Evolutionary conservation across 1,140 invertebrate genomes (phyloP).

Genomic region (Holotrichia oblita): DNA sequence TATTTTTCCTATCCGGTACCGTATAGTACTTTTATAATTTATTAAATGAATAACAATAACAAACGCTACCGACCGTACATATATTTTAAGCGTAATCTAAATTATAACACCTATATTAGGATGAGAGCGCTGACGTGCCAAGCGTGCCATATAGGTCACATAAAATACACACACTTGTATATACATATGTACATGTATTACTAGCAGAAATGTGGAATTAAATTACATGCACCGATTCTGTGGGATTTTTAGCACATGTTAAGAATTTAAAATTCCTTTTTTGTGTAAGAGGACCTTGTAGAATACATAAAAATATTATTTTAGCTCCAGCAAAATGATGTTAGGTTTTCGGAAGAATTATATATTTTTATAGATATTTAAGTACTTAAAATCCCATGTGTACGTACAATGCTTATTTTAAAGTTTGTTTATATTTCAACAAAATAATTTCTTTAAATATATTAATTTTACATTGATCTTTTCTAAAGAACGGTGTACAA

Average conservation of each 20-base stretch:
- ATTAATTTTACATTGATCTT: too few species aligned
- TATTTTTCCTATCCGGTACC: neutral
- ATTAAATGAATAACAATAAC: neutral
- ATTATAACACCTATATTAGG: neutral
- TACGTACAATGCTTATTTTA: too few species aligned
- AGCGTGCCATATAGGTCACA: neutral
- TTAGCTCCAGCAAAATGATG: neutral
- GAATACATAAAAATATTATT: neutral
- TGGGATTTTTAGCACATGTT: slow-evolving; percentile 12
- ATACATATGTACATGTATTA: neutral
- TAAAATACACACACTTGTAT: too few species aligned
- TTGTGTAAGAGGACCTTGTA: neutral
- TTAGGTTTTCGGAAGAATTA: too few species aligned
- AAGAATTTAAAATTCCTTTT: neutral
- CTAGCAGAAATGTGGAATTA: neutral
- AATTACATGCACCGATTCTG: neutral
- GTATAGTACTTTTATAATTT: neutral
- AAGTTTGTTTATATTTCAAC: too few species aligned
- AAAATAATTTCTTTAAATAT: too few species aligned
- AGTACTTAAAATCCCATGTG: too few species aligned
- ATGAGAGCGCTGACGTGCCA: neutral
- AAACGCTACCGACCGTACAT: neutral
- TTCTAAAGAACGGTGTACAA: too few species aligned
- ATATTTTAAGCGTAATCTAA: neutral
- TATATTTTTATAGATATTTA: too few species aligned